A percentile compares a stretch with the other conserved stretches of the same genome.
Evolutionary conservation across 1,140 invertebrate genomes (phyloP).

Genomic region (Apis florea): DNA sequence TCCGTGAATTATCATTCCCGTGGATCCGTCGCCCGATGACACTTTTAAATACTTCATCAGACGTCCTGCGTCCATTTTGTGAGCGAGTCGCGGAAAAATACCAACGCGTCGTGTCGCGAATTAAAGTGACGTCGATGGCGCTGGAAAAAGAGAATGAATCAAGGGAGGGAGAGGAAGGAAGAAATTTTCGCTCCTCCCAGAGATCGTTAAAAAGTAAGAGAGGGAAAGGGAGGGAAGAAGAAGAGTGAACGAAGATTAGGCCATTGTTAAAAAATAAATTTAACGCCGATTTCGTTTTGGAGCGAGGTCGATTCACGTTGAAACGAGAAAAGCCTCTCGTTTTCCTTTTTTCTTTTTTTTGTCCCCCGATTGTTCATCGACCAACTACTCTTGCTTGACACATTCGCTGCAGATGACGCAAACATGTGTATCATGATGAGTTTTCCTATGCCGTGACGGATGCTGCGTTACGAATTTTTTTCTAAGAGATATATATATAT

Average conservation of each 20-base stretch:
- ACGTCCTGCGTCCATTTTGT: slow-evolving; percentile 13
- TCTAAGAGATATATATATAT: too few relatives aligned
- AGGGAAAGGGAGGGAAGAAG: not conserved
- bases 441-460: too few relatives aligned
- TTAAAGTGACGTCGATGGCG: not conserved
- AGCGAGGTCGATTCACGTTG: not conserved
- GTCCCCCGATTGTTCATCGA: too few relatives aligned
- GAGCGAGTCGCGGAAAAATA: slow-evolving; percentile 16
- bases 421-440: too few relatives aligned
- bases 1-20: slow-evolving; percentile 13
- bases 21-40: not conserved
- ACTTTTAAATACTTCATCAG: slow-evolving; percentile 25
- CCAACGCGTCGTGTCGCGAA: not conserved
- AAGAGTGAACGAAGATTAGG: slow-evolving; percentile 1
- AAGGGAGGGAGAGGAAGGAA: not conserved
- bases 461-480: too few relatives aligned
- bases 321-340: not conserved
- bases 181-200: not conserved
- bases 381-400: too few relatives aligned
- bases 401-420: too few relatives aligned
- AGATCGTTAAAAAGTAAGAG: slow-evolving; percentile 13
- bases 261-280: slow-evolving; percentile 42
- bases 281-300: not conserved
- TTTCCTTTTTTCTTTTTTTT: not conserved
- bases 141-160: not conserved